Base-by-base conservation (phyloP, 2,113 vertebrate genomes). In the Gasterosteus nipponicus region DNA sequence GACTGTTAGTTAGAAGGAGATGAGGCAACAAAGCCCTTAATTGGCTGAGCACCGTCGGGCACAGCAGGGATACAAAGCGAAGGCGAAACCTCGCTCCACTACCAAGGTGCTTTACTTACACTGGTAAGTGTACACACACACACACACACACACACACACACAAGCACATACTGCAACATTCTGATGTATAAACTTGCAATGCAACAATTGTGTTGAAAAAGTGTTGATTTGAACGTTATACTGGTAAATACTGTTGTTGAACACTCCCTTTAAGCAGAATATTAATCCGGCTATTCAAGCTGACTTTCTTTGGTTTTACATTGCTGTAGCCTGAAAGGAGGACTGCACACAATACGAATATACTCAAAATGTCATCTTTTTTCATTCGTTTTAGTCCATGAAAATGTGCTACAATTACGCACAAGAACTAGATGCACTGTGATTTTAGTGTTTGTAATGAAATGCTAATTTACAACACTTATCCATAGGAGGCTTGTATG, bases 31-130 rank as follows among this genome's bases (percentile, higher is more conserved):
- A 72, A 77, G 74, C 79, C 73, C 64, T 80, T 90, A 88, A 91
- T 88, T 92, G 86, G 87, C 75, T 78, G 75, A 86, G 83, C 81
- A 83, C 61, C 56, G 60, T 59, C 83, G 75, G 74, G 46, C 77
- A 69, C 82, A 89, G 78, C 76, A 44, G 75, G 75, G 78, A 79
- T 7, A 53, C 42, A 31, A 29, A 73, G 59, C 9, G 65, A 66
- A 71, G 75, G 75, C 72, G 57, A 72, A 82, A 67, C 64, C 69
- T 76, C 44, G 14, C 46, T 77, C 64, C 75, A 75, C 57, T 49
- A 47, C 39, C 33, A 66, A 73, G 80, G 62, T 1, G 31, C 10
- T 31, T 44, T 39, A n/a, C 15, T 33, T 66, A 63, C 53, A 41
- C 47, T 49, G 8, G 46, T 16, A 18, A 3, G 49, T 51, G 47